Conservation (phyloP, 2,888 invertebrate species). For the Petrolisthes cinctipes region DNA sequence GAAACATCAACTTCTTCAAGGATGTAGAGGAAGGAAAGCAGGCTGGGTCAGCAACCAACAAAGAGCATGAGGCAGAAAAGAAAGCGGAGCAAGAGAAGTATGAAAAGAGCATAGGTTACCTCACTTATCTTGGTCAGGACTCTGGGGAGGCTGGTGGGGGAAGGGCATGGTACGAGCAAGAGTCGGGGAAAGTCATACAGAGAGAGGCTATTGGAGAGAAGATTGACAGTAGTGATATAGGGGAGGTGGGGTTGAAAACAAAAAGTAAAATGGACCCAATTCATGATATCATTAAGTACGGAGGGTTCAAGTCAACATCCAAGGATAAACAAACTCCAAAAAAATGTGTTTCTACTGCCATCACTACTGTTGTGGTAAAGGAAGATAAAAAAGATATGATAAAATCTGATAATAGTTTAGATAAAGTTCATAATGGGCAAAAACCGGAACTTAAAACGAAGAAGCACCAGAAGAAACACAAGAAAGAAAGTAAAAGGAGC, state of each 20-base stretch:
- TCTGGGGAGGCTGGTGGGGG: conserved; percentile 67
- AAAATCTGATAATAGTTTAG: conserved; percentile 6
- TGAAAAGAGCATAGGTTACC: conserved; percentile 96
- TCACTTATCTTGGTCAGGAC: conserved; percentile 91
- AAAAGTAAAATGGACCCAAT: conserved; percentile 83
- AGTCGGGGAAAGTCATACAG: conserved; percentile 23
- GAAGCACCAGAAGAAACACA: conserved; percentile 68
- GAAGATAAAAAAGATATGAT: neutral
- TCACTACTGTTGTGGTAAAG: neutral
- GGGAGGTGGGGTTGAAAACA: conserved; percentile 77
- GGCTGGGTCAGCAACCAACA: conserved; percentile 71
- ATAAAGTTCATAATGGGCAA: neutral
- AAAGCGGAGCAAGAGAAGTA: conserved; percentile 94
- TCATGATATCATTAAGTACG: conserved; percentile 77
- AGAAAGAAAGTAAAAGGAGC: conserved; percentile 66
- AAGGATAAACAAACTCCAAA: neutral
- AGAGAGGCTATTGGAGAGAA: conserved; percentile 70
- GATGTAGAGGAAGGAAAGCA: conserved; percentile 82
- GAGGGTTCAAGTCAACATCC: conserved; percentile 66
- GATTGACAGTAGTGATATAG: conserved; percentile 70
- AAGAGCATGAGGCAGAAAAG: conserved; percentile 87
- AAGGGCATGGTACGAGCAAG: conserved; percentile 62
- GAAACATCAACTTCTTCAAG: conserved; percentile 88
- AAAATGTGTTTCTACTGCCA: neutral
- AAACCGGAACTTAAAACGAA: conserved; percentile 66